Base-by-base conservation (phyloP, 1,140 invertebrate species). In the Drosophila obscura region DNA sequence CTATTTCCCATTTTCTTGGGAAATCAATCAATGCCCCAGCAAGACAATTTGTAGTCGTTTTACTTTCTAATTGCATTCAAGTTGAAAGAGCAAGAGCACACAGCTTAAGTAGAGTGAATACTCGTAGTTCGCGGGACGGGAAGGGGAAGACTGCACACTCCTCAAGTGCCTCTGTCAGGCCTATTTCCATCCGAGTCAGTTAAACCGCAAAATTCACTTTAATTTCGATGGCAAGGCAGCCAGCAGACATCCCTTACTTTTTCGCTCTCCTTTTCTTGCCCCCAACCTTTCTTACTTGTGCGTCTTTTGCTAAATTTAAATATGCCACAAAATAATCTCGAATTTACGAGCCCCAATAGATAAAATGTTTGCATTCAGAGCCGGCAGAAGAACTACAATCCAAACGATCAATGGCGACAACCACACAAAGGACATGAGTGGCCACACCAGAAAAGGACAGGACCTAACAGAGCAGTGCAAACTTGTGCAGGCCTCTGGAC, bases 11-110 rank as follows among this genome's bases (percentile, higher is more conserved):
- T 43, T 79, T 87, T 87, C 60, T 57, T 76, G 59, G 77, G 83
- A 87, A 87, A 88, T 88, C 83, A 88, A 88, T 88, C 83, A 88
- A 79, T 87, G 69, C 82, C 71, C 67, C 65, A 46, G 51, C 77
- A 69, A 64, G 63, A 83, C 83, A 88, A 79, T 87, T 88, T 87
- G 79, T 88, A 80, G 83, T 61, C 76, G 76, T 88, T 88, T 77
- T 73, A 68, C 75, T 83, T 83, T 87, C 79, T 73, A 88, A 88
- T 87, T 87, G 71, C 67, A 73, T 88, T 88, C 83, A 80, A 88
- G 76, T 87, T 87, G 75, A 83, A 83, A 80, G 62, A 57, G 46
- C 76, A 71, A 59, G 46, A 71, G 73, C 72, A 55, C 26, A 57
- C 45, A 28, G 9, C 44, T 57, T 57, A 43, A 53, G 52, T 52